A percentile compares a stretch with the other conserved stretches of the same genome.
phyloP scores from a whole-genome alignment of 2,888 invertebrate species.

The Mythimna loreyi region DNA sequence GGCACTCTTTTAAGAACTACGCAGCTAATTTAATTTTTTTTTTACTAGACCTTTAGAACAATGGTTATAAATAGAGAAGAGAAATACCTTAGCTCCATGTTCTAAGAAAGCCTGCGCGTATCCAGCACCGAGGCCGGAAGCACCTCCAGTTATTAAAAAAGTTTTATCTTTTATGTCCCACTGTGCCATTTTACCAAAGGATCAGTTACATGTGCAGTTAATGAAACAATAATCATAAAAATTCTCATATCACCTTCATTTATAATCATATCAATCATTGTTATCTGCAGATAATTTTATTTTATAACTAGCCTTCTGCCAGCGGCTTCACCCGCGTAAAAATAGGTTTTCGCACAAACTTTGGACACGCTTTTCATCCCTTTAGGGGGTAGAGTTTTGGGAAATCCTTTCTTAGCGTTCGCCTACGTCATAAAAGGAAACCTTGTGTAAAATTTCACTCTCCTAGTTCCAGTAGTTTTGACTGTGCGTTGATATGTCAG shows the following conservation, averaged over 20 bases:
- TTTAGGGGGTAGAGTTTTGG: too few relatives aligned
- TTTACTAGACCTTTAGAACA: background rate
- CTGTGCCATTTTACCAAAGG: slow-evolving; percentile 3
- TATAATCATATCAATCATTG: background rate
- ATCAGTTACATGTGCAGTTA: background rate
- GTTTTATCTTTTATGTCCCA: slow-evolving; percentile 66
- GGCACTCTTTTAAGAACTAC: too few relatives aligned
- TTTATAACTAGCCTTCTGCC: too few relatives aligned
- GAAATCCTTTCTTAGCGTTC: too few relatives aligned
- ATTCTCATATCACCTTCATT: background rate
- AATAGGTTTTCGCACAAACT: too few relatives aligned
- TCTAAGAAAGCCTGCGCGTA: slow-evolving; percentile 70
- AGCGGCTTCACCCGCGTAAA: too few relatives aligned
- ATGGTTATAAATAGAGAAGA: background rate
- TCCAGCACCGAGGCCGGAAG: slow-evolving; percentile 73
- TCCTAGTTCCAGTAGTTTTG: too few relatives aligned
- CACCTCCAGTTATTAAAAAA: slow-evolving; percentile 74
- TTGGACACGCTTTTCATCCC: too few relatives aligned
- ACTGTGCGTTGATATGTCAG: too few relatives aligned
- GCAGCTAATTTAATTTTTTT: too few relatives aligned
- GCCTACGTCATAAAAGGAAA: too few relatives aligned
- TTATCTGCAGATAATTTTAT: slow-evolving; percentile 20
- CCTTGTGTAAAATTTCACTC: too few relatives aligned
- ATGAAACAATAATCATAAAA: background rate
- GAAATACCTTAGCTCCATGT: slow-evolving; percentile 73